Evolutionary conservation across 1,140 invertebrate species (phyloP), one percentile per base, ranked within the genome.

Genomic region (Leptinotarsa defecta): DNA sequence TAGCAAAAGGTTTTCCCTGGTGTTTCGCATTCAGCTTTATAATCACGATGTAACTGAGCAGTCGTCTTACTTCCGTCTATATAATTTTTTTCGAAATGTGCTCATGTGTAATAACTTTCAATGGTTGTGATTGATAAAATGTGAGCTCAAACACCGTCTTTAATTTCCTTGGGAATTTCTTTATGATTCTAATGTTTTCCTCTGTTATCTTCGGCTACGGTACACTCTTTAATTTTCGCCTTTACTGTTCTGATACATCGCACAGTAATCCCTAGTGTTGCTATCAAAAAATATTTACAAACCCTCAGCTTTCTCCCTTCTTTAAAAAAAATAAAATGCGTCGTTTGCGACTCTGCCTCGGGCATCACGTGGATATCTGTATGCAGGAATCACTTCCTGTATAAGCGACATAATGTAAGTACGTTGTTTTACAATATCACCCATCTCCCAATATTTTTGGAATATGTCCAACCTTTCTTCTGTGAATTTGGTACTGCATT

Each of bases 21-120:
- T 69, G 19, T n/a, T 19, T 76, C 57, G 63, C 74, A 76, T 17
- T 73, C 71, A 13, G 48, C 19, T 70, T 78, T 74, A 62, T 74
- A 78, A 61, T 76, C 75, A 34, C 62, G n/a, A 70, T 76, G 48
- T 43, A 78, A 48, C 17, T 75, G 27, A 15, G 62, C 62, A 61
- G 75, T 71, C 27, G 68, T 71, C 61, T 77, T 77, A 24, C 73
- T 63, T 70, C 73, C 76, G 62, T 75, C 76, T 24, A 77, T 77
- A 65, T 71, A 77, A 6, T 64, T 5, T 71, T 74, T 74, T 67
- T 70, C 24, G 24, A n/a, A 34, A 48, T 65, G 73, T 13, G 72
- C 48, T 15, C 72, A 48, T 77, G 61, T 62, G 11, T 62, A 20
- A 62, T 62, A 15, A 20, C 61, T 62, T 15, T 62, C 61, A 62